These are phyloP conservation scores for Entomobrya multifasciata DNA, from an alignment of 2,888 invertebrate genomes.

Conservation along the genomic window DNA sequence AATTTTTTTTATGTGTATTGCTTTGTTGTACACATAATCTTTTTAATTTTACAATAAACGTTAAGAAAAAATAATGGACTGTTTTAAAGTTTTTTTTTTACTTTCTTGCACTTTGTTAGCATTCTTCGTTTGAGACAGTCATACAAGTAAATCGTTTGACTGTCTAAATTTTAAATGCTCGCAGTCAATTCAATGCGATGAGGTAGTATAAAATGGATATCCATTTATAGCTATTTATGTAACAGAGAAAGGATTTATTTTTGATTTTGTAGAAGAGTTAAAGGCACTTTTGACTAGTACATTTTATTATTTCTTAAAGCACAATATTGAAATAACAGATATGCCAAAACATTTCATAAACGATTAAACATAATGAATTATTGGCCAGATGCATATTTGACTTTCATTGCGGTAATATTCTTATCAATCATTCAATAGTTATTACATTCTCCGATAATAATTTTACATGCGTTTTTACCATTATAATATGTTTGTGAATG, in stretches of 20 bases:
- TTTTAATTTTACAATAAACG: not conserved
- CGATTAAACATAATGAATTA: not conserved
- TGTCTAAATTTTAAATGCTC: constrained; percentile 48
- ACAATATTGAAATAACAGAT: not conserved
- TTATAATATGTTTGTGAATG: no score
- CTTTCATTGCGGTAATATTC: no score
- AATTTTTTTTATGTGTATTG: not conserved
- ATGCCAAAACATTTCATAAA: no score
- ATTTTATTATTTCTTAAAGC: not conserved
- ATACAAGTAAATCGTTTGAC: constrained; percentile 62
- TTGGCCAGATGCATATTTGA: no score
- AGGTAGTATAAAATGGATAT: no score
- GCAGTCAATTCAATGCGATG: no score
- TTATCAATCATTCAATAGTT: no score
- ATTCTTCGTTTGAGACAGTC: constrained; percentile 57
- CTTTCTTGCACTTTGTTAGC: constrained; percentile 1
- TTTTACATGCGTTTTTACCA: no score
- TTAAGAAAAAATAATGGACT: no score
- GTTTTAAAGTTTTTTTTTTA: not conserved
- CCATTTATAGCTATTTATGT: no score
- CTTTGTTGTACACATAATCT: no score
- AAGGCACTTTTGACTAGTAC: constrained; percentile 55
- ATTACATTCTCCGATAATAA: no score
- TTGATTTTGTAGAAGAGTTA: not conserved
- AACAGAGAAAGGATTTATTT: not conserved